Evolutionary conservation across 2,113 vertebrate genomes (phyloP), one percentile per base, ranked within the genome.

Genomic region (Cervus canadensis): DNA sequence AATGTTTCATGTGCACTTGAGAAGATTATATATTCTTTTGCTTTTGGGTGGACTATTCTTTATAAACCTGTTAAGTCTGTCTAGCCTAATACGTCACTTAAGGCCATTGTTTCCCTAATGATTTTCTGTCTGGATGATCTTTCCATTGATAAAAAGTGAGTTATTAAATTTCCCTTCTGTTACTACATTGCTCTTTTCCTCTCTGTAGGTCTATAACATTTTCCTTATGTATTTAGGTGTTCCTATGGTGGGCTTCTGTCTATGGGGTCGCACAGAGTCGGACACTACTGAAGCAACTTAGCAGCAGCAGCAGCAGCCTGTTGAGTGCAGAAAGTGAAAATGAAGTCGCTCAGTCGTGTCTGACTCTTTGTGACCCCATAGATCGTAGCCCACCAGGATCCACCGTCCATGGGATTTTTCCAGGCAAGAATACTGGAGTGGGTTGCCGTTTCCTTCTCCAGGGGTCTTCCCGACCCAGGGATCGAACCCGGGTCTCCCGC

Each of bases 251-350:
- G 10, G 48, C 48, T 50, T 50, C 48, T 50, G 48, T 50, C 13
- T 50, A 50, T 50, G 12, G 48, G 48, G 3, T 50, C 3, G 48
- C 48, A 50, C 48, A 50, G 48, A 50, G 12, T 50, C 3, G 12
- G 48, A 10, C 0, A 13, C 3, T 1, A 50, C 13, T 14, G 48
- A 50, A 50, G 48, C 12, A 0, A 50, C 12, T 50, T 50, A 50
- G 48, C 48, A 50, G 48, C 13, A 50, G 48, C 48, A 50, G 48
- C 48, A 50, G 12, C 48, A 50, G 48, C 48, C 48, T 50, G 12
- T 76, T 36, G 62, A 25, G 23, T 50, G 15, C 15, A 93, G 9
- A 93, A 93, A 86, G 26, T n/a, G 64, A 52, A 52, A 52, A 16
- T 52, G 50, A n/a, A 36, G 16, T 10, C 1, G 0, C 8, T 67